Evolutionary conservation across 1,140 invertebrate genomes (phyloP), one percentile per base, ranked within the genome.

Genomic region (Oryctes rhinoceros): DNA sequence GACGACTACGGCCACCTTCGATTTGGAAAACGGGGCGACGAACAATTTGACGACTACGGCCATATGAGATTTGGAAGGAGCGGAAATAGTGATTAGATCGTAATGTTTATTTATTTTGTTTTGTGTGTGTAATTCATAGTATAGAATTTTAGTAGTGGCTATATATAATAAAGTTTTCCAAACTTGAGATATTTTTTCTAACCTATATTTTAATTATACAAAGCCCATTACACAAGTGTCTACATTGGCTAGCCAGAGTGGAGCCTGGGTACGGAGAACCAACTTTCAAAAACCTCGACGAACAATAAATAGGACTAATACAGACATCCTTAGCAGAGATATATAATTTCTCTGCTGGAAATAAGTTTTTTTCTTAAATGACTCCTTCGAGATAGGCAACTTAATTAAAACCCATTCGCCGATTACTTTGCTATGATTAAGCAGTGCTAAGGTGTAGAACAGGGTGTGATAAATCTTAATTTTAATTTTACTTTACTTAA

Each of bases 1-100:
- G 91, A 92, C 47, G 92, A 93, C 83, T 93, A 93, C 83, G 91
- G 91, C 7, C 89, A 92, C 78, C 89, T 93, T 83, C 87, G 91
- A 81, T 92, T 91, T 81, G 90, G 91, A 0, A 90, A 90, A 78
- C 88, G 91, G 30, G 86, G 87, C 5, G 88, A 90, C 79, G 89
- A 91, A 80, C 84, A 90, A 39, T 92, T 91, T 83, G 92, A 93
- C 82, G 92, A 94, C 84, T 94, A 94, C 80, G 93, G 93, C 1
- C 92, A 93, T 84, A 89, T 94, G 86, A 87, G 93, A 82, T 94
- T 93, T 83, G 93, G 93, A 15, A 78, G 77, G 53, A 78, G 48
- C 20, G 65, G 65, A 30, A 24, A 5, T 15, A 71, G 65, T 71
- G 24, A 71, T 35, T 71, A 71, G 24, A 71, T 71, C 5, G 6